A percentile compares a stretch with the other conserved stretches of the same genome.
Conservation (phyloP, 1,140 invertebrate genomes). For the Goniozus legneri region DNA sequence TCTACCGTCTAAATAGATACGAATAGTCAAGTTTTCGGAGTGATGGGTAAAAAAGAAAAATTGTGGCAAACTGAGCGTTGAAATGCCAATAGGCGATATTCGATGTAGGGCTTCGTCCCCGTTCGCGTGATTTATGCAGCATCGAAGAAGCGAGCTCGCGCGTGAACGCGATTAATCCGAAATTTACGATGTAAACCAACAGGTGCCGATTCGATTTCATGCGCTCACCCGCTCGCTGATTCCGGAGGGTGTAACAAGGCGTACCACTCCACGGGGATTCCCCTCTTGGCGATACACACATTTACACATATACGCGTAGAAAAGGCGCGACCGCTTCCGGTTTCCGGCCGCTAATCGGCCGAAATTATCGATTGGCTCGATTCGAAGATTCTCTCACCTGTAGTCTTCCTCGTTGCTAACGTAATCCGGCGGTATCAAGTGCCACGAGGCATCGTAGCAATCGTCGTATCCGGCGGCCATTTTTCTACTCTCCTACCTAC, state of each 20-base stretch:
- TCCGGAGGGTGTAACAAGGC: slow-evolving; percentile 33
- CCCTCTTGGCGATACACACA: slow-evolving; percentile 29
- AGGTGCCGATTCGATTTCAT: slow-evolving; percentile 31
- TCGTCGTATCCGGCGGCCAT: slow-evolving; percentile 55
- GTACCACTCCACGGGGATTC: slow-evolving; percentile 36
- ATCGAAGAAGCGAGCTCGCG: too few relatives aligned
- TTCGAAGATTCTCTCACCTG: slow-evolving; percentile 32
- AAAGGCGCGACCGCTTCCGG: slow-evolving; percentile 36
- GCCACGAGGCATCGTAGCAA: slow-evolving; percentile 65
- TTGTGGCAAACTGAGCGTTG: too few relatives aligned
- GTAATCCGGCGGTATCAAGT: slow-evolving; percentile 68
- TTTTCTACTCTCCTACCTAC: slow-evolving; percentile 13
- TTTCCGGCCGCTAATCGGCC: slow-evolving; percentile 20
- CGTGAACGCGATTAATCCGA: too few relatives aligned
- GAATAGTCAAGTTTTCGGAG: too few relatives aligned
- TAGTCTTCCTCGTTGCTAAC: slow-evolving; percentile 62
- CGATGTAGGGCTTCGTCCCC: too few relatives aligned
- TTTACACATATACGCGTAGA: slow-evolving; percentile 32
- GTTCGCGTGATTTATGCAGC: too few relatives aligned
- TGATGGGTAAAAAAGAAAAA: too few relatives aligned
- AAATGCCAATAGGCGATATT: too few relatives aligned
- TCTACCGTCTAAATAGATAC: too few relatives aligned
- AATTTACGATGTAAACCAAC: slow-evolving; percentile 44
- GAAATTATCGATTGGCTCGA: too few relatives aligned
- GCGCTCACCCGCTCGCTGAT: slow-evolving; percentile 1